Base-by-base conservation (phyloP, 2,797 vertebrate genomes). In the Amblyraja radiata region DNA sequence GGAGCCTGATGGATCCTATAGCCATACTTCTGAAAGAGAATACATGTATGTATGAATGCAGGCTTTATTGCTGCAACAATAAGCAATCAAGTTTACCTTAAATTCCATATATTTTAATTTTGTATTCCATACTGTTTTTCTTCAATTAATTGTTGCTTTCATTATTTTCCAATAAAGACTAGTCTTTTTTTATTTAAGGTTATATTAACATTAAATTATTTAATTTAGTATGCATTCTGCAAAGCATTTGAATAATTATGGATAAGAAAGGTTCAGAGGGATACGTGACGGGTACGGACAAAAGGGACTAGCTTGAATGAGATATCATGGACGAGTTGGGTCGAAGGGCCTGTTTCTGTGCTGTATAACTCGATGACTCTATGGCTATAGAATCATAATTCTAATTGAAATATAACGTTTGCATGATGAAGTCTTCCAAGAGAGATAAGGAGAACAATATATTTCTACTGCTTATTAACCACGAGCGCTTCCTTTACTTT, bases 41-140 rank as follows among this genome's bases (percentile, higher is more conserved):
- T 68, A 79, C 88, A 90, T 93, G 94, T 94, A 93, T 93, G 94
- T 76, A 93, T 93, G 21, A 58, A 8, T 11, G 21, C 63, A 90
- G 65, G 63, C 86, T 36, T 36, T 65, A 36, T 65, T 39, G 10
- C 68, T 90, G 86, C 58, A 39, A 90, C 9, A 21, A 28, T 68
- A 90, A 90, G 61, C 16, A 90, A 68, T 32, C 58, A 90, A 63
- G 54, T 90, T 63, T 90, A 63, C n/a, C 68, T 90, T 90, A 71
- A 54, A 14, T 54, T 36, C 86, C 86, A 68, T 71, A 39, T 36
- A 71, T 71, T 32, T 25, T 36, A 0, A n/a, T 36, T 77, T 90
- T 71, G n/a, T 65, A 32, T 65, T 36, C 18, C 32, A 68, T 2
- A 21, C 71, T 90, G 63, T 32, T 90, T 71, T 36, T 18, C 28